A percentile compares a stretch with the other conserved stretches of the same genome.
Conservation (phyloP, 2,888 invertebrate species). For the Tetranychus truncatus region DNA sequence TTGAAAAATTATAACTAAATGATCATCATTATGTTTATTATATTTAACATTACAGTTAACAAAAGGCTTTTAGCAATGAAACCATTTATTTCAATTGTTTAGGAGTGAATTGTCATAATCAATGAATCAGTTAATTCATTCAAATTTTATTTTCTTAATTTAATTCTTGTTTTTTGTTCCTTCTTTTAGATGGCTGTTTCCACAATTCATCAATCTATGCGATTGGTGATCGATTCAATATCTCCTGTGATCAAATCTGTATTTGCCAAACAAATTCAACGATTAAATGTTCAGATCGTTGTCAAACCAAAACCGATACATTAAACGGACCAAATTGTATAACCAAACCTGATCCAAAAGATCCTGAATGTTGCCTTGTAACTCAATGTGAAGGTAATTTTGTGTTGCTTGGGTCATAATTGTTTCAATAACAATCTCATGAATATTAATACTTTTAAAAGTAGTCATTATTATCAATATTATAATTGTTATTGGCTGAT, state of each 20-base stretch:
- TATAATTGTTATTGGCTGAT: not conserved
- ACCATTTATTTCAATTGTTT: too few species aligned
- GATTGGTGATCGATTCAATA: slow-evolving; percentile 51
- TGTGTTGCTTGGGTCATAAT: too few species aligned
- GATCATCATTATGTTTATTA: too few species aligned
- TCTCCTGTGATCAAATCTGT: slow-evolving; percentile 58
- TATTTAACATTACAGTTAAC: too few species aligned
- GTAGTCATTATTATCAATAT: not conserved
- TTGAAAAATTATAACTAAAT: too few species aligned
- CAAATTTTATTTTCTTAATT: not conserved
- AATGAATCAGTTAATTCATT: too few species aligned
- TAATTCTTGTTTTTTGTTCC: not conserved
- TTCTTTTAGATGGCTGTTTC: slow-evolving; percentile 18
- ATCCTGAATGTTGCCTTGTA: slow-evolving; percentile 22
- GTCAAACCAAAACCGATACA: slow-evolving; percentile 12
- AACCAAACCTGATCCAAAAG: slow-evolving; percentile 19
- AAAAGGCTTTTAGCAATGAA: too few species aligned
- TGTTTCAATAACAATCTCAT: too few species aligned
- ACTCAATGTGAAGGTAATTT: slow-evolving; percentile 16
- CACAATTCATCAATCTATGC: slow-evolving; percentile 41
- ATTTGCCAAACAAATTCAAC: slow-evolving; percentile 49
- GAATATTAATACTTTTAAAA: not conserved
- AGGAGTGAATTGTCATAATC: too few species aligned
- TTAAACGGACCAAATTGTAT: slow-evolving; percentile 18
- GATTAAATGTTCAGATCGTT: slow-evolving; percentile 19